A percentile compares a stretch with the other conserved stretches of the same genome.
phyloP scores from a whole-genome alignment of 2,888 invertebrate genomes.

The Nipponacmea schrenckii region DNA sequence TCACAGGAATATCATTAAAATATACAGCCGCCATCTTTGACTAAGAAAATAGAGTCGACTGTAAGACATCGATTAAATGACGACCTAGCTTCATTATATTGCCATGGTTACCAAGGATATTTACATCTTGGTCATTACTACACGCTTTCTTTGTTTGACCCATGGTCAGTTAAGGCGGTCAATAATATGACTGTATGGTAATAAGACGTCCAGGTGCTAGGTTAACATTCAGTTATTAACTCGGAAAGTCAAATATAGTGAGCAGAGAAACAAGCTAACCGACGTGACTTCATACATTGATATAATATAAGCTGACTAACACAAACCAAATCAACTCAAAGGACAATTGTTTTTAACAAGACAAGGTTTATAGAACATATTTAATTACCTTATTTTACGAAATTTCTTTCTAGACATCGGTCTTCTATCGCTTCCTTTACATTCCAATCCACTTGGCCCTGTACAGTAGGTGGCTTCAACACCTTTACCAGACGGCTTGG shows the following conservation, averaged over 20 bases:
- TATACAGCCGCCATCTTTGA: too few species aligned
- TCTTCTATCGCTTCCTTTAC: conserved; percentile 84
- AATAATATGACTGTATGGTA: neutral
- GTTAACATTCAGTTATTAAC: neutral
- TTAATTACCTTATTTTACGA: conserved; percentile 81
- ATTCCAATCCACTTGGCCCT: conserved; percentile 81
- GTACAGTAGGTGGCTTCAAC: conserved; percentile 87
- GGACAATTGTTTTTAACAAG: too few species aligned
- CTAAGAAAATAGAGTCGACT: too few species aligned
- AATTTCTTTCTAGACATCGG: conserved; percentile 85
- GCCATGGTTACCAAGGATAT: neutral
- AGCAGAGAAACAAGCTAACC: neutral
- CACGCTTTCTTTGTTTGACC: conserved; percentile 6
- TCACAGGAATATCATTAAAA: too few species aligned
- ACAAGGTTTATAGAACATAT: neutral
- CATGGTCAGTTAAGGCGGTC: neutral
- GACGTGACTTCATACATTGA: too few species aligned
- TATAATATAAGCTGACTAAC: too few species aligned
- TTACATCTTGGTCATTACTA: neutral
- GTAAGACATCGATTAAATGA: neutral
- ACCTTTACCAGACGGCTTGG: conserved; percentile 85
- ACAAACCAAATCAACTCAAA: too few species aligned
- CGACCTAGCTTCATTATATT: neutral
- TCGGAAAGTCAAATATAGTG: neutral
- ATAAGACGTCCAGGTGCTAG: neutral